A percentile compares a stretch with the other conserved stretches of the same genome.
Evolutionary conservation across 2,888 invertebrate genomes (phyloP).

Genomic region (Lithosia quadra): DNA sequence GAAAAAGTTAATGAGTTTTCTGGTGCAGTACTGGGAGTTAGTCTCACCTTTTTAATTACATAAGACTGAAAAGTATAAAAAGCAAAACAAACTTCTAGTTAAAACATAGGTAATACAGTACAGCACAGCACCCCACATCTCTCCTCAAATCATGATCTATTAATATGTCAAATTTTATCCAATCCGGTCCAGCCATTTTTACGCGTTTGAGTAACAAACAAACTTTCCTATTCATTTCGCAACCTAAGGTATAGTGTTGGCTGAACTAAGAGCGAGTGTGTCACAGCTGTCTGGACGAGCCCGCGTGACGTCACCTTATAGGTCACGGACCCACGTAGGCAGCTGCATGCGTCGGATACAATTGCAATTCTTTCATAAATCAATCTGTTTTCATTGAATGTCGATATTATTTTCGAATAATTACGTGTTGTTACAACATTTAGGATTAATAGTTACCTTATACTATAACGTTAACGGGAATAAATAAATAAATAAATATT

Average conservation of each 20-base stretch:
- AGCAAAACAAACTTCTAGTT: too few relatives aligned
- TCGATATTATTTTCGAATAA: neutral
- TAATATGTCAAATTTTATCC: neutral
- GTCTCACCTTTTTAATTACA: too few relatives aligned
- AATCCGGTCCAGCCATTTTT: neutral
- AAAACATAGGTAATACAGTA: too few relatives aligned
- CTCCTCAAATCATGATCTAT: neutral
- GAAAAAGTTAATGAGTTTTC: too few relatives aligned
- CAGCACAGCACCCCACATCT: too few relatives aligned
- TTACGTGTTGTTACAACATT: neutral
- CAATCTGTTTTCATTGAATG: slow-evolving; percentile 21
- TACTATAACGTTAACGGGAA: too few relatives aligned
- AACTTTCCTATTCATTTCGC: neutral
- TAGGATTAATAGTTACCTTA: neutral
- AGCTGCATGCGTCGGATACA: slow-evolving; percentile 36
- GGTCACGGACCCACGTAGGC: slow-evolving; percentile 72
- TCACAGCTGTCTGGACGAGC: slow-evolving; percentile 18
- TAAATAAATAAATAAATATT: too few relatives aligned
- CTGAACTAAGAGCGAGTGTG: slow-evolving; percentile 3
- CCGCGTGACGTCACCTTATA: slow-evolving; percentile 72
- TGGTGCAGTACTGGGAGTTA: too few relatives aligned
- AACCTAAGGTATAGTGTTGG: neutral
- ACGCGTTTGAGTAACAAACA: neutral
- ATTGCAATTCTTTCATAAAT: slow-evolving; percentile 47
- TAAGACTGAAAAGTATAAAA: too few relatives aligned